Conservation (phyloP, 2,888 invertebrate genomes). For the Acronicta alni region DNA sequence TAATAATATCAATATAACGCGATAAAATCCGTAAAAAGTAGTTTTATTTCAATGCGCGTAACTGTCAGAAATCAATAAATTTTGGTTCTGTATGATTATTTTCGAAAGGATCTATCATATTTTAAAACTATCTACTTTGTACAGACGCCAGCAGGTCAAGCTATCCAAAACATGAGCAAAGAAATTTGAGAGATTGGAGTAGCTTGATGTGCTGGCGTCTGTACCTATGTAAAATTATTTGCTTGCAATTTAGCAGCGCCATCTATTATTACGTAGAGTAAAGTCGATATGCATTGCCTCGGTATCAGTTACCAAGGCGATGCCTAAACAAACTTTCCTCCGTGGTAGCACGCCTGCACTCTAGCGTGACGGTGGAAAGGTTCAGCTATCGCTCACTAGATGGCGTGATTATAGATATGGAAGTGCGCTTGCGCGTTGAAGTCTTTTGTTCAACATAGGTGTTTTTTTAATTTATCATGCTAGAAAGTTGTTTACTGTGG, state of each 20-base stretch:
- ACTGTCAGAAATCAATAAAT: too few species aligned
- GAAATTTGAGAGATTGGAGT: too few species aligned
- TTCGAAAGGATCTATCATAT: too few species aligned
- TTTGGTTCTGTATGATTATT: too few species aligned
- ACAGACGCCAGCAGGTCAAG: too few species aligned
- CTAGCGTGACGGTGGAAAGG: constrained; percentile 9
- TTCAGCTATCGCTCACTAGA: constrained; percentile 54
- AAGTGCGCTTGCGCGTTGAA: constrained; percentile 65
- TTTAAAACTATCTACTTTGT: too few species aligned
- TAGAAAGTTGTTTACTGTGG: background rate
- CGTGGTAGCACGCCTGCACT: background rate
- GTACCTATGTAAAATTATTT: too few species aligned
- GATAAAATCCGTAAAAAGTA: too few species aligned
- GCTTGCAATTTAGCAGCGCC: constrained; percentile 51
- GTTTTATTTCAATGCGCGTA: too few species aligned
- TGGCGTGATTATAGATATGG: constrained; percentile 48
- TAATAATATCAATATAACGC: too few species aligned
- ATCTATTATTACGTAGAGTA: constrained; percentile 64
- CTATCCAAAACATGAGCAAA: too few species aligned
- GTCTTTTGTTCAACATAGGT: constrained; percentile 66
- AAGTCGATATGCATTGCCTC: constrained; percentile 2
- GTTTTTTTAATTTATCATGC: background rate
- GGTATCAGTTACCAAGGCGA: background rate
- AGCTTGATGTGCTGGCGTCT: too few species aligned
- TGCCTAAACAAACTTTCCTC: background rate